Evolutionary conservation across 2,797 vertebrate genomes (phyloP).

Genomic region (Scarus forsteni): DNA sequence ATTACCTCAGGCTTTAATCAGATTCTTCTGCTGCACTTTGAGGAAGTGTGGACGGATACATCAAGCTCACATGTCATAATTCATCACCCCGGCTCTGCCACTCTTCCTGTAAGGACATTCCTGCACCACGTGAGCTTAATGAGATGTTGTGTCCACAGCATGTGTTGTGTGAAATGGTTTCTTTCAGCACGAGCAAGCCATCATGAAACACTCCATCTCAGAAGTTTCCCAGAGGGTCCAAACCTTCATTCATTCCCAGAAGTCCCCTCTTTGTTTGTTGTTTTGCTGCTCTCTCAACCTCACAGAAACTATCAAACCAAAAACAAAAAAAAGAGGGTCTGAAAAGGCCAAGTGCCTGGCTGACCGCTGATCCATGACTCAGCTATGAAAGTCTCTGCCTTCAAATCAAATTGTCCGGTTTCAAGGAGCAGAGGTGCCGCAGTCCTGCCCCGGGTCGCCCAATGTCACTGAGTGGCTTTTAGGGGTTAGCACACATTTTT

Average conservation of each 20-base stretch:
- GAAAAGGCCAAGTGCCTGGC: constrained; percentile 70
- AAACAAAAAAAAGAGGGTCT: constrained; percentile 30
- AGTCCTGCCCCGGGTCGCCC: constrained; percentile 64
- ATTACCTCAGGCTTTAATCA: constrained; percentile 79
- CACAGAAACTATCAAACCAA: constrained; percentile 60
- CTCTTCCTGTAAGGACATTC: constrained; percentile 72
- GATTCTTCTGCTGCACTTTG: constrained; percentile 75
- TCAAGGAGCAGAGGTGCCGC: constrained; percentile 63
- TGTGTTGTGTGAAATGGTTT: constrained; percentile 62
- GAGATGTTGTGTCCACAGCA: constrained; percentile 64
- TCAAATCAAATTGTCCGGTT: constrained; percentile 77
- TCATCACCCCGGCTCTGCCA: constrained; percentile 65
- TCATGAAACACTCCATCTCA: constrained; percentile 36
- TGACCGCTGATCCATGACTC: constrained; percentile 78
- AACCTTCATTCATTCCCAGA: constrained; percentile 44
- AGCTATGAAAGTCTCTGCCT: constrained; percentile 79
- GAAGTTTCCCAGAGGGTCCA: constrained; percentile 30
- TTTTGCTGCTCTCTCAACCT: constrained; percentile 37
- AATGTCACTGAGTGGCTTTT: constrained; percentile 69
- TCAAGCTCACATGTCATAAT: constrained; percentile 77
- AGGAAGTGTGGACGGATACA: constrained; percentile 71
- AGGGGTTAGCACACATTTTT: constrained; percentile 77
- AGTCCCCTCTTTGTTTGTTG: constrained; percentile 68
- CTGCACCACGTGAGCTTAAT: constrained; percentile 69
- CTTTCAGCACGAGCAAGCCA: constrained; percentile 55